phyloP scores from a whole-genome alignment of 2,888 invertebrate species.

The Agrypnus murinus region DNA sequence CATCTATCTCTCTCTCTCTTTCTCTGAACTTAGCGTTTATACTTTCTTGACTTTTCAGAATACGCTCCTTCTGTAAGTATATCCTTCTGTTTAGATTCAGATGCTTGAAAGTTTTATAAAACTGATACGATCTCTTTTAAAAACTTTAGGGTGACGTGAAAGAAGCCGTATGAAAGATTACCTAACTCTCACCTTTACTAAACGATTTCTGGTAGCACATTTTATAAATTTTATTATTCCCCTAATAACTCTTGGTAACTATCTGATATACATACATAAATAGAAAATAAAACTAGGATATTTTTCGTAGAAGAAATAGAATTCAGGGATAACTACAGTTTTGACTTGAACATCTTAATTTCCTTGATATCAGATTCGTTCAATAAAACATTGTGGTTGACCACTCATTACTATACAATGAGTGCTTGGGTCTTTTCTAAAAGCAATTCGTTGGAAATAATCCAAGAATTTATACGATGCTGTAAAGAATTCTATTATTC shows the following conservation, averaged over 20 bases:
- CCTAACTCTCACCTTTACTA: background rate
- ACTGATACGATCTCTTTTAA: constrained; percentile 31
- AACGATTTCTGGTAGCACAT: background rate
- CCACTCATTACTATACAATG: constrained; percentile 17
- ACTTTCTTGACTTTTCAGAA: constrained; percentile 38
- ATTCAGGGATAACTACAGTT: too few species aligned
- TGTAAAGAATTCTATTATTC: constrained; percentile 21
- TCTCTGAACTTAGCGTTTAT: constrained; percentile 36
- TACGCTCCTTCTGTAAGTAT: constrained; percentile 38
- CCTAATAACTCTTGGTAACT: background rate
- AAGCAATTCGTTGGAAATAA: constrained; percentile 30
- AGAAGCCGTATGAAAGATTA: constrained; percentile 10
- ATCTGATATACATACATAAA: too few species aligned
- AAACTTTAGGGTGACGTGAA: constrained; percentile 15
- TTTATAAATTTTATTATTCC: background rate
- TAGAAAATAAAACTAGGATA: too few species aligned
- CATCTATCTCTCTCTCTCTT: too few species aligned
- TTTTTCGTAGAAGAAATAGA: too few species aligned
- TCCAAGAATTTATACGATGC: constrained; percentile 21
- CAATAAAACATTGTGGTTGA: constrained; percentile 20
- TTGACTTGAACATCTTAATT: background rate
- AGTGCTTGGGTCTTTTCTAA: constrained; percentile 20
- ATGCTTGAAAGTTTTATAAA: constrained; percentile 38
- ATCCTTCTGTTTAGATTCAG: constrained; percentile 39
- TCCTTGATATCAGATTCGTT: constrained; percentile 1